A percentile compares a stretch with the other conserved stretches of the same genome.
Evolutionary conservation across 2,888 invertebrate genomes (phyloP).

Genomic region (Drosophila mimetica): DNA sequence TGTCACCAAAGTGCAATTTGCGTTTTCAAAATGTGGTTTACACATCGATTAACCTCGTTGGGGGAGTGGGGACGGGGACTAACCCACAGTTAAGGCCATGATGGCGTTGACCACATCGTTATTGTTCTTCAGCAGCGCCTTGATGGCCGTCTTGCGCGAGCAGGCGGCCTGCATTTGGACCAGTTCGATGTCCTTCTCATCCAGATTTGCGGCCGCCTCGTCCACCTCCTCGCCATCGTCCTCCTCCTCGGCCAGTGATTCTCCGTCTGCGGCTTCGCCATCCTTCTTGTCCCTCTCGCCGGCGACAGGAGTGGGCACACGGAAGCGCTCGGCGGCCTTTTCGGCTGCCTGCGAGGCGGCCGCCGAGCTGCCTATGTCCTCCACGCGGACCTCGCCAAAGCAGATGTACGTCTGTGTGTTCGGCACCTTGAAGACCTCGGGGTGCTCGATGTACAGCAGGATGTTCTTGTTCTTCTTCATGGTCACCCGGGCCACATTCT

Average conservation of each 20-base stretch:
- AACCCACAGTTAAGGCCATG: slow-evolving; percentile 57
- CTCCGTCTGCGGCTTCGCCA: neutral
- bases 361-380: slow-evolving; percentile 49
- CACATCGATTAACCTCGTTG: neutral
- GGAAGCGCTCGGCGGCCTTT: neutral
- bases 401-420: slow-evolving; percentile 52
- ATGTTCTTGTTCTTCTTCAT: slow-evolving; percentile 63
- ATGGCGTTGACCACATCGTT: slow-evolving; percentile 72
- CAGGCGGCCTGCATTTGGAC: slow-evolving; percentile 62
- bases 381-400: slow-evolving; percentile 60
- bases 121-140: slow-evolving; percentile 50
- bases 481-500: slow-evolving; percentile 57
- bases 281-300: neutral
- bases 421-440: slow-evolving; percentile 59
- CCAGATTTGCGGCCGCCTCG: slow-evolving; percentile 27
- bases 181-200: slow-evolving; percentile 62
- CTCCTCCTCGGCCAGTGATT: neutral
- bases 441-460: slow-evolving; percentile 54
- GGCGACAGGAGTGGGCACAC: neutral
- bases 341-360: slow-evolving; percentile 49
- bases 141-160: slow-evolving; percentile 56
- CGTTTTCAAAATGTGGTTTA: too few species aligned
- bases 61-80: neutral
- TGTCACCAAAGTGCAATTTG: too few species aligned
- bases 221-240: slow-evolving; percentile 16